Evolutionary conservation across 2,888 invertebrate genomes (phyloP).

Genomic region (Mayetiola destructor): DNA sequence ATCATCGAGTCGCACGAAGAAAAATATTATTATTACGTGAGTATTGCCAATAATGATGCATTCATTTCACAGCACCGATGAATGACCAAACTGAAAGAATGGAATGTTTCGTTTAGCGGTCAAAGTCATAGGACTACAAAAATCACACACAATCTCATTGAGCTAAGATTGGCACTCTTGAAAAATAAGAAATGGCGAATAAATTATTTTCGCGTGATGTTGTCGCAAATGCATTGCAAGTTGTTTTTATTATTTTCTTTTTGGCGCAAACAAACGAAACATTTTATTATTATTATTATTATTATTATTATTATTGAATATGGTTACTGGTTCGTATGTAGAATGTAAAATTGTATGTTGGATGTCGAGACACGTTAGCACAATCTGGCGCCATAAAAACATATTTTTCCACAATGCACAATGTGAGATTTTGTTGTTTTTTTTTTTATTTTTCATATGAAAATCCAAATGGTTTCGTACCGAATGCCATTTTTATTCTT

Average conservation of each 20-base stretch:
- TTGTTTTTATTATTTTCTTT: too few relatives aligned
- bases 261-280: too few relatives aligned
- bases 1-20: too few relatives aligned
- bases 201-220: background rate
- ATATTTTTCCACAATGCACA: slow-evolving; percentile 14
- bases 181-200: background rate
- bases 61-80: background rate
- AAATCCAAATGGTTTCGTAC: too few relatives aligned
- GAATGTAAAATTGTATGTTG: background rate
- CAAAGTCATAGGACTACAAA: slow-evolving; percentile 12
- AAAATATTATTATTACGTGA: background rate
- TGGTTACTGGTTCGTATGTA: background rate
- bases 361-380: slow-evolving; percentile 14
- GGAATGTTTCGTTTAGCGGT: background rate
- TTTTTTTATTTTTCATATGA: too few relatives aligned
- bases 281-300: too few relatives aligned
- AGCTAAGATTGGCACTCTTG: too few relatives aligned
- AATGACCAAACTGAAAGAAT: background rate
- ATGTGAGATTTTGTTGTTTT: too few relatives aligned
- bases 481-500: too few relatives aligned
- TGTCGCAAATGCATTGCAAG: background rate
- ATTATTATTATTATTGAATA: too few relatives aligned
- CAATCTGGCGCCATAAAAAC: slow-evolving; percentile 15
- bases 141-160: slow-evolving; percentile 1
- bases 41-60: background rate